A percentile compares a stretch with the other conserved stretches of the same genome.
These are phyloP conservation scores for Ichneumoninae sp. DNA, from an alignment of 2,888 invertebrate species.

Conservation along the genomic window DNA sequence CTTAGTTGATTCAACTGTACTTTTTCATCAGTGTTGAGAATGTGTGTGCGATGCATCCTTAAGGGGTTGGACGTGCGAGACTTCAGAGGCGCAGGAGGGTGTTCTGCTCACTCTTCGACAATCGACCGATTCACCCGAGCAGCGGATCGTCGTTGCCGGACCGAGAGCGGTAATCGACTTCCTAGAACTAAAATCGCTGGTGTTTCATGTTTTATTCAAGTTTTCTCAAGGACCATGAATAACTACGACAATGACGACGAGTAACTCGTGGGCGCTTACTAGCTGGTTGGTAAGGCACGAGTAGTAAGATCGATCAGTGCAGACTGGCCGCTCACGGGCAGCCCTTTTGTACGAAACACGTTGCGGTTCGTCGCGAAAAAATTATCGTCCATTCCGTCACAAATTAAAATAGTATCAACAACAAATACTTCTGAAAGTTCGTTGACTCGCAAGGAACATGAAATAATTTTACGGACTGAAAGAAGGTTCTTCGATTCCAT, in stretches of 20 bases:
- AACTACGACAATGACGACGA: constrained; percentile 19
- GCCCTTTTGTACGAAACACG: background rate
- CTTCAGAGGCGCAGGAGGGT: background rate
- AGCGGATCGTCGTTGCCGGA: background rate
- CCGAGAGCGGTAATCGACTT: constrained; percentile 18
- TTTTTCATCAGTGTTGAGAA: too few species aligned
- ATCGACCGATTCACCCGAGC: background rate
- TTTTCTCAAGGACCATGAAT: constrained; percentile 53
- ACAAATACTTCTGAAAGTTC: background rate
- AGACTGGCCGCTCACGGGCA: background rate
- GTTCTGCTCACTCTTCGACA: background rate
- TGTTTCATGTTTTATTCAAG: constrained; percentile 52
- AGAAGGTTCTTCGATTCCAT: background rate
- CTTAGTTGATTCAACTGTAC: too few species aligned
- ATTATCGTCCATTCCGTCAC: background rate
- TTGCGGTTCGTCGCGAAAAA: background rate
- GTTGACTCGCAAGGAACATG: background rate
- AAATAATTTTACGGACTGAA: background rate
- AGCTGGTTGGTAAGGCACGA: background rate
- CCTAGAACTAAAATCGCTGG: constrained; percentile 7
- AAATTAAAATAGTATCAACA: background rate
- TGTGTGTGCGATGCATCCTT: too few species aligned
- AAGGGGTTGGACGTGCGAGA: background rate
- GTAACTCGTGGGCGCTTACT: background rate
- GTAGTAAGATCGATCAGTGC: constrained; percentile 4